These are phyloP conservation scores for Scaptomyza graminum DNA, from an alignment of 1,140 invertebrate genomes.

Conservation along the genomic window DNA sequence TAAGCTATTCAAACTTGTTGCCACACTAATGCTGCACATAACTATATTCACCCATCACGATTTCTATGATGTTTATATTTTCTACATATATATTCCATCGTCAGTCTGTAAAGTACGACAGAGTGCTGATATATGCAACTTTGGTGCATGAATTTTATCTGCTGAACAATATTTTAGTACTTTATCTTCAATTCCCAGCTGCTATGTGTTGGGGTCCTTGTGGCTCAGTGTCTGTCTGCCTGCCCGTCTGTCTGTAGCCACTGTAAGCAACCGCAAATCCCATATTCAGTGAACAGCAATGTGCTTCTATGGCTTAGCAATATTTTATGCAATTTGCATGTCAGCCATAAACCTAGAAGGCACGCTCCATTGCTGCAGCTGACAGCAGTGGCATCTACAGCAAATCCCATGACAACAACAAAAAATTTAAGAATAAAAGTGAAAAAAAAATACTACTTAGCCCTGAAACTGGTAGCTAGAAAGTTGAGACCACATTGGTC, in stretches of 20 bases:
- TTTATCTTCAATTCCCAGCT: background rate
- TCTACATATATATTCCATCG: background rate
- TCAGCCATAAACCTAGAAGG: constrained; percentile 48
- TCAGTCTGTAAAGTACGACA: background rate
- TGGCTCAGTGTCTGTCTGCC: background rate
- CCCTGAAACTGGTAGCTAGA: constrained; percentile 37
- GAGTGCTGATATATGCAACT: constrained; percentile 13
- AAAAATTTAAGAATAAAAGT: background rate
- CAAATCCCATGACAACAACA: constrained; percentile 22
- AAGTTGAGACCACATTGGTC: constrained; percentile 70
- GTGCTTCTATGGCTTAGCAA: constrained; percentile 71
- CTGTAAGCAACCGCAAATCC: constrained; percentile 51
- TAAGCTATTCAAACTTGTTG: constrained; percentile 3
- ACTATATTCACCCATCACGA: background rate
- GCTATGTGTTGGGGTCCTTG: background rate
- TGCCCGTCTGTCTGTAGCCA: background rate
- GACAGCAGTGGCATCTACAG: constrained; percentile 28
- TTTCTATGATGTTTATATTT: background rate
- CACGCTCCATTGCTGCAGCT: constrained; percentile 39
- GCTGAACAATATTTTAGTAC: constrained; percentile 30
- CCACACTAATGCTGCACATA: background rate
- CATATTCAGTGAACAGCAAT: constrained; percentile 79
- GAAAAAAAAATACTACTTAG: constrained; percentile 22
- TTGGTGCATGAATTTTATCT: background rate
- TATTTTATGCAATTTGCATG: constrained; percentile 81